Conservation (phyloP, 2,113 vertebrate species). For the Otolemur garnettii region DNA sequence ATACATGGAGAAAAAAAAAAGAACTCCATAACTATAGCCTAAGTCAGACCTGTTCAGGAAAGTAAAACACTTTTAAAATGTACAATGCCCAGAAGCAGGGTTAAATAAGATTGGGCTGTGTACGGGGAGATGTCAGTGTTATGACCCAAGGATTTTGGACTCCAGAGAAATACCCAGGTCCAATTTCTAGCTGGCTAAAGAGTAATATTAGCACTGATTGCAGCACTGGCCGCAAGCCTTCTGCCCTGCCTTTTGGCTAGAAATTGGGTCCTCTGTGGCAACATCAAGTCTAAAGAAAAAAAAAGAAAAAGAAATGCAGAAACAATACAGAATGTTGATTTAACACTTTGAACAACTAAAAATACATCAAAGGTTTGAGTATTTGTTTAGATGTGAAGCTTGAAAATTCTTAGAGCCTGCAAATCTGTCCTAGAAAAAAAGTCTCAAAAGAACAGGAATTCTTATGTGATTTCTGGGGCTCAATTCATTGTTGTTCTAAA, state of each 20-base stretch:
- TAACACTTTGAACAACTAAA: constrained; percentile 64
- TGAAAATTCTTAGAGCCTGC: constrained; percentile 43
- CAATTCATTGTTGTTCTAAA: constrained; percentile 53
- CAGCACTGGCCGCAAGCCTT: constrained; percentile 65
- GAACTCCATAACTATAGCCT: constrained; percentile 43
- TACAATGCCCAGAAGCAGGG: constrained; percentile 77
- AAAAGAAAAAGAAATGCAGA: constrained; percentile 21
- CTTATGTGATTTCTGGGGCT: constrained; percentile 58
- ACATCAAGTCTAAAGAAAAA: constrained; percentile 23
- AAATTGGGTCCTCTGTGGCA: constrained; percentile 43
- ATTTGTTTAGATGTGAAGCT: constrained; percentile 65
- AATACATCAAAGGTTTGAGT: constrained; percentile 42
- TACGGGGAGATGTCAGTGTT: constrained; percentile 76
- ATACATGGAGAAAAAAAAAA: constrained; percentile 44
- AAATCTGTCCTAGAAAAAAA: constrained; percentile 5
- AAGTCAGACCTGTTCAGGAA: constrained; percentile 58
- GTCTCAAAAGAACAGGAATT: constrained; percentile 58
- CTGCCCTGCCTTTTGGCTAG: constrained; percentile 63
- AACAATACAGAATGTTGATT: constrained; percentile 64
- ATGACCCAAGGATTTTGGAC: constrained; percentile 77
- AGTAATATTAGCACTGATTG: constrained; percentile 81
- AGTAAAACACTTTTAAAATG: constrained; percentile 75
- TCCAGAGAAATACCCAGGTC: constrained; percentile 71
- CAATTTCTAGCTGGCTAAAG: constrained; percentile 83
- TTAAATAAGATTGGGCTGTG: constrained; percentile 73